Percentiles rank a stretch among this genome's conserved stretches.
phyloP scores from a whole-genome alignment of 2,797 vertebrate genomes.

The Hapalemur alaotrensis region DNA sequence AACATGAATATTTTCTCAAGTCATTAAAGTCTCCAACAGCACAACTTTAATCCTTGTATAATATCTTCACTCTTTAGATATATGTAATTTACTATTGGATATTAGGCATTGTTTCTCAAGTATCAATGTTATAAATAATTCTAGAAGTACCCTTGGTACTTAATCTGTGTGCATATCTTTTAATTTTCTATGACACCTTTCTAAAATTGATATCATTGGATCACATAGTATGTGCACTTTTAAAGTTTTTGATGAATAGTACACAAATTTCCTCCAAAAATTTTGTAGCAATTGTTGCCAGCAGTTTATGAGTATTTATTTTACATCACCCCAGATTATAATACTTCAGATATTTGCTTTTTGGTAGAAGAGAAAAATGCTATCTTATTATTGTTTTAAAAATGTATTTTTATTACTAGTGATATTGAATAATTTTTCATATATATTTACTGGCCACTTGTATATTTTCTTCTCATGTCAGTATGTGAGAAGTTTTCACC shows the following conservation, averaged over 20 bases:
- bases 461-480: neutral
- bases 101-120: neutral
- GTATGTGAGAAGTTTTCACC: neutral
- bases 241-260: neutral
- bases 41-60: constrained; percentile 3
- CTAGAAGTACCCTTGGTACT: neutral
- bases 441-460: neutral
- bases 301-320: constrained; percentile 2
- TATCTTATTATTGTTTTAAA: neutral
- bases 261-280: neutral
- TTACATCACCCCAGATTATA: neutral
- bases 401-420: neutral
- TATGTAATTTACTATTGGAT: neutral
- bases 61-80: neutral
- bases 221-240: neutral
- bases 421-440: neutral
- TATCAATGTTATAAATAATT: neutral
- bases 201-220: neutral
- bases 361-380: neutral
- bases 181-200: neutral
- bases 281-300: neutral
- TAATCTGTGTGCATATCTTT: neutral
- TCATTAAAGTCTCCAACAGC: neutral
- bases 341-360: neutral
- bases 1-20: neutral